Evolutionary conservation across 1,140 invertebrate species (phyloP), one percentile per base, ranked within the genome.

Genomic region (Pinna nobilis): DNA sequence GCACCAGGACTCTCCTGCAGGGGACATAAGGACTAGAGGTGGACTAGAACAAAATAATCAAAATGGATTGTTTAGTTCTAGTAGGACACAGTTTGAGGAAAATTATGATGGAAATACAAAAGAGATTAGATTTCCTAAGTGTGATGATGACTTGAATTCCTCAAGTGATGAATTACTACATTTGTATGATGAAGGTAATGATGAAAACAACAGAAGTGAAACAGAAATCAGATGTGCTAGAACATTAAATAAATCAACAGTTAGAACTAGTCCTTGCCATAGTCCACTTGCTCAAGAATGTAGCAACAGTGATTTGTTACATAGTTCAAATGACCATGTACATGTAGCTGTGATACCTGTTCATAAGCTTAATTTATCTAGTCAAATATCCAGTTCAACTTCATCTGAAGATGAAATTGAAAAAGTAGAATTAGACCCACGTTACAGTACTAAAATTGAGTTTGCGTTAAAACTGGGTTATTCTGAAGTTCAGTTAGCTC

Each of bases 391-490:
- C n/a, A 47, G 37, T 33, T 59, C 53, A 20, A 47, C 51, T 33
- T 59, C 53, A 20, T 68, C 66, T 13, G 66, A 68, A 18, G 66
- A 68, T 1, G 66, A 68, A 32, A 68, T 41, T 3, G 53, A 53
- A 11, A 53, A 59, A 9, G 66, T 53, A 61, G 39, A 67, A 13
- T 68, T 47, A 7, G 68, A 63, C 57, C 63, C 71, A 13, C 78
- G 81, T 23, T 88, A 84, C 73, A 71, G 88, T 88, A 60, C 88
- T 90, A 81, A 84, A 74, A 91, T 96, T 5, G 94, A 96, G 85
- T 96, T 96, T 82, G 95, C 94, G 0, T 88, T 96, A 33, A 97
- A 97, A 88, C 90, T 98, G 49, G 97, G 97, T 13, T 98, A 98
- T 88, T 95, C 94, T 0, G 96, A 98, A 80, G 89, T 91, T 35